Evolutionary conservation across 2,888 invertebrate species (phyloP).

Genomic region (Brachyptera risi): DNA sequence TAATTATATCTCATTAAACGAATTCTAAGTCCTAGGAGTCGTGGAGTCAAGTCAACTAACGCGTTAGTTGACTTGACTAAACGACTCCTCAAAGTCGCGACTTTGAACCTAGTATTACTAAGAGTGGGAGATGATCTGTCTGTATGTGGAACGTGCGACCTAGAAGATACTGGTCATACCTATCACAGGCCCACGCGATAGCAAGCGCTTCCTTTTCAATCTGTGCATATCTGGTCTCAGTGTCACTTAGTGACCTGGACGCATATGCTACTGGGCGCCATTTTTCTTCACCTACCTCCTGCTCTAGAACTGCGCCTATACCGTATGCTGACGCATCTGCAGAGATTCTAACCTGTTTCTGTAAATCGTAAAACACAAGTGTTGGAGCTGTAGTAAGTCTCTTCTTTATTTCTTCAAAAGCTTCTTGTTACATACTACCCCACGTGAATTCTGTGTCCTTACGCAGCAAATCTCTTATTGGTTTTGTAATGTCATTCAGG

Average conservation of each 20-base stretch:
- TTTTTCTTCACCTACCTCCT: constrained; percentile 33
- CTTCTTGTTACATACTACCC: constrained; percentile 33
- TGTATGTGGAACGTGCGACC: constrained; percentile 38
- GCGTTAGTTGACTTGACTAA: too few relatives aligned
- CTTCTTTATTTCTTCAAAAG: constrained; percentile 38
- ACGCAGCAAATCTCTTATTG: constrained; percentile 35
- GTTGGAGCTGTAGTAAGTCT: constrained; percentile 37
- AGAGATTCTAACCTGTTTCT: constrained; percentile 33
- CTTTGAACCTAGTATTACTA: constrained; percentile 40
- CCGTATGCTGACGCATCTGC: constrained; percentile 41
- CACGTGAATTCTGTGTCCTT: constrained; percentile 34
- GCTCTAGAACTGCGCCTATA: constrained; percentile 39
- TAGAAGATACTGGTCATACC: constrained; percentile 39
- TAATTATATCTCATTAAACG: constrained; percentile 38
- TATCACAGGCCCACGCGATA: constrained; percentile 39
- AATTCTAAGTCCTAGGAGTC: constrained; percentile 41
- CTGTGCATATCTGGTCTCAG: constrained; percentile 41
- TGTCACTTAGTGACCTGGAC: constrained; percentile 38
- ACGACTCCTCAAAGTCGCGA: too few relatives aligned
- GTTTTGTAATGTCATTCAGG: constrained; percentile 34
- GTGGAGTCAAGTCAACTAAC: constrained; percentile 40
- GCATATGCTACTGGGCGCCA: constrained; percentile 41
- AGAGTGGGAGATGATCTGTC: constrained; percentile 43
- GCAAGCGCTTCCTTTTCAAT: constrained; percentile 41
- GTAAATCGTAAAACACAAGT: constrained; percentile 39